Conservation (phyloP, 2,113 vertebrate genomes). For the Stictonetta naevosa region DNA sequence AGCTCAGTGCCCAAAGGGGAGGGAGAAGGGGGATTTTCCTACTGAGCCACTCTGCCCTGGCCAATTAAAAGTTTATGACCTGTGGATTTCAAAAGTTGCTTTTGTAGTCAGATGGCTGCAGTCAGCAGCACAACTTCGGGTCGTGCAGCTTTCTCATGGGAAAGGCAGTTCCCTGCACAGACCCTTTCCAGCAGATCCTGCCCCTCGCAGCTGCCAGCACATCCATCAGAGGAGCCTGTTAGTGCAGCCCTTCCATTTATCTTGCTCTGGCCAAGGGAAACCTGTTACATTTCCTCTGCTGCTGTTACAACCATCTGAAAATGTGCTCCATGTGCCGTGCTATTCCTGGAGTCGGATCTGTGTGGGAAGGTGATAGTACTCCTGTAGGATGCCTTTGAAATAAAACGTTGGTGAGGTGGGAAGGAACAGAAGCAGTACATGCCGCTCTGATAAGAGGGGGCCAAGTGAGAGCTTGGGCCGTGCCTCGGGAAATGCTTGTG, state of each 20-base stretch:
- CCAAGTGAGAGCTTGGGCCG: neutral
- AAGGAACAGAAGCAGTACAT: neutral
- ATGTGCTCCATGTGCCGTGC: rapidly evolving
- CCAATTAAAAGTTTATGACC: conserved; percentile 65
- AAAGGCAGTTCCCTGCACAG: neutral
- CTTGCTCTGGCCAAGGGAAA: neutral
- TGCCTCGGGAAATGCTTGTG: neutral
- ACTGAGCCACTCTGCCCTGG: conserved; percentile 43
- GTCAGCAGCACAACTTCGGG: neutral
- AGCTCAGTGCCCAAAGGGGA: conserved; percentile 33
- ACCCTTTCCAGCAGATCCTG: neutral
- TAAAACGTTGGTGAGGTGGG: neutral
- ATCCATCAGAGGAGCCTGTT: neutral
- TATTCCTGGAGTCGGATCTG: neutral
- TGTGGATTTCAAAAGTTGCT: conserved; percentile 66
- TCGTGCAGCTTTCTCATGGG: conserved; percentile 20
- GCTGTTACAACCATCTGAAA: neutral
- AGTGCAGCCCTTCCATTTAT: neutral
- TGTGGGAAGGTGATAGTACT: neutral
- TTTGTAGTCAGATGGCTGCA: conserved; percentile 40
- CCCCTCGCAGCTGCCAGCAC: neutral
- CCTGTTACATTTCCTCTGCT: neutral
- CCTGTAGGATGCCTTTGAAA: conserved; percentile 14
- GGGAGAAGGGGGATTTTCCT: conserved; percentile 48
- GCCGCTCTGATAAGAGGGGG: neutral